Evolutionary conservation across 2,888 invertebrate genomes (phyloP), one percentile per base, ranked within the genome.

Genomic region (Epiblema foenella): DNA sequence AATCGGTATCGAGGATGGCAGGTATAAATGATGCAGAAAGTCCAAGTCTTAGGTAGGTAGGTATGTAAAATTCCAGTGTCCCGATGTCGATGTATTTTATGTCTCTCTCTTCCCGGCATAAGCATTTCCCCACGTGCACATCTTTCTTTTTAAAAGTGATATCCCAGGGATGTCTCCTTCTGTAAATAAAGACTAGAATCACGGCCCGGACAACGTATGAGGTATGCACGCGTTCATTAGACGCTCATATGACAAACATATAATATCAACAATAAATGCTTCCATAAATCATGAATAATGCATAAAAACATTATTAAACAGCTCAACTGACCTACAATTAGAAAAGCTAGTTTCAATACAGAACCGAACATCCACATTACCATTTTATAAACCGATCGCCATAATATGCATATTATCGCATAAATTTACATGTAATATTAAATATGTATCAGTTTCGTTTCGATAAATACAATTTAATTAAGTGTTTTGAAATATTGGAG

Each of bases 391-490:
- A 33, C 24, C 24, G 42, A 33, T 29, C 17, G n/a, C 20, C 42
- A 49, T 49, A 69, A 56, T 57, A 39, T 64, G 39, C 51, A 66
- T 56, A 56, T 49, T 56, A 49, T 63, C 33, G 51, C 18, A 65
- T 67, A 56, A 46, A 60, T 66, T 71, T 54, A 60, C 66, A 71
- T 71, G 20, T 46, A 42, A 39, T 46, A 54, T 60, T 39, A n/a
- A 60, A 29, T 66, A 46, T 24, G 37, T 59, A 71, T 71, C 54
- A 46, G 59, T 71, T 71, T 71, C 15, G 59, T 71, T 71, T 71
- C 15, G 29, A 46, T 66, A 18, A 37, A n/a, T 60, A 24, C 60
- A 54, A 65, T 66, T 60, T 71, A 71, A 71, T 71, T 66, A 66
- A 60, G 56, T 29, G n/a, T 56, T 71, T 54, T 62, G 60, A 71